Percentiles rank a stretch among this genome's conserved stretches.
Conservation (phyloP, 1,140 invertebrate species). For the Ooceraea biroi region DNA sequence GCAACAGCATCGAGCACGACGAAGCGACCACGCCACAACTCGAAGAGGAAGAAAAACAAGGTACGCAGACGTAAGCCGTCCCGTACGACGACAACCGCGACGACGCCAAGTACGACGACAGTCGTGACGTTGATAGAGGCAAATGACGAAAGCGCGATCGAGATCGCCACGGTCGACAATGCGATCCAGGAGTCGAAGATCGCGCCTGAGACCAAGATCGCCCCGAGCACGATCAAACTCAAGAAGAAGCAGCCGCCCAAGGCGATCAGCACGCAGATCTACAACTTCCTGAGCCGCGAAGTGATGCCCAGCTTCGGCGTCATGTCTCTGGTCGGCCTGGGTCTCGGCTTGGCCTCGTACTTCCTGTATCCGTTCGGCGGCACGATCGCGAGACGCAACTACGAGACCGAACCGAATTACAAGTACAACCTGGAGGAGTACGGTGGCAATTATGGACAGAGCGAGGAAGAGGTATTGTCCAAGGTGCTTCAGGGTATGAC, state of each 20-base stretch:
- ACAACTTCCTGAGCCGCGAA: slow-evolving; percentile 92
- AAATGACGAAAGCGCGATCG: slow-evolving; percentile 36
- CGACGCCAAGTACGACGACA: slow-evolving; percentile 17
- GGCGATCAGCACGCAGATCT: slow-evolving; percentile 90
- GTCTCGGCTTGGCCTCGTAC: slow-evolving; percentile 91
- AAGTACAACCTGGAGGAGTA: slow-evolving; percentile 90
- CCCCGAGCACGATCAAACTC: slow-evolving; percentile 77
- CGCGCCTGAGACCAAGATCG: slow-evolving; percentile 84
- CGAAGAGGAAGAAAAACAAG: slow-evolving; percentile 88
- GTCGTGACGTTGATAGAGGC: slow-evolving; percentile 19
- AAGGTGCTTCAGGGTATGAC: slow-evolving; percentile 92
- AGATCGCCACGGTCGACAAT: slow-evolving; percentile 61
- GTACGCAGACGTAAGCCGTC: slow-evolving; percentile 87
- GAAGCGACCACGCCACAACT: slow-evolving; percentile 83
- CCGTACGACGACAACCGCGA: slow-evolving; percentile 74
- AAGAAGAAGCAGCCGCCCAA: slow-evolving; percentile 85
- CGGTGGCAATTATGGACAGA: slow-evolving; percentile 88
- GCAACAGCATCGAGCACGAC: slow-evolving; percentile 83
- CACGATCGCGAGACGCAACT: slow-evolving; percentile 88
- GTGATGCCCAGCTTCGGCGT: slow-evolving; percentile 93
- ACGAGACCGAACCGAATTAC: slow-evolving; percentile 88
- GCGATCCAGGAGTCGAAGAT: slow-evolving; percentile 84
- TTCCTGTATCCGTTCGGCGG: slow-evolving; percentile 91
- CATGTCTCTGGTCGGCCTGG: slow-evolving; percentile 90
- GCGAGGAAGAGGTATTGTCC: slow-evolving; percentile 91